Evolutionary conservation across 2,797 vertebrate species (phyloP), one percentile per base, ranked within the genome.

Genomic region (Poecilia wingei): DNA sequence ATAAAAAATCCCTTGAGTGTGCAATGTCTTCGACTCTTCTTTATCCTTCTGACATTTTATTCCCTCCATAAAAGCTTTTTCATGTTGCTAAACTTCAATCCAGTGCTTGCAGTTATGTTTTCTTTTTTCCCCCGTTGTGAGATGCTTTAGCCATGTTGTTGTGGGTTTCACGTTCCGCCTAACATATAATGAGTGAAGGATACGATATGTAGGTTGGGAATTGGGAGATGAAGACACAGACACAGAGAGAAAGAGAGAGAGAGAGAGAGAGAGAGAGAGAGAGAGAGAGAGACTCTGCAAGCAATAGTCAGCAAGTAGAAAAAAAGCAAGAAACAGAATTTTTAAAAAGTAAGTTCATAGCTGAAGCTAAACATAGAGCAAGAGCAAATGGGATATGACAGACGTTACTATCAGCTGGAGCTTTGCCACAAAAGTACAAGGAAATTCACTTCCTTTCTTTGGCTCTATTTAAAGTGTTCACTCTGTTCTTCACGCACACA

Each of bases 41-140:
- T 76, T 81, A 78, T 76, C 77, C 33, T 82, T 85, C 51, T 81
- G 77, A 87, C 77, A 81, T 85, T 82, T 28, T 20, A 61, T 70
- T 53, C 41, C 4, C 31, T 57, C 70, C 46, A 33, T 90, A 87
- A 93, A 91, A 93, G 90, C 88, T 79, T 93, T 93, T 90, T 77
- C 76, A 46, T 93, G 90, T 93, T 85, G 70, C 59, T 33, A 36
- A 79, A 80, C 22, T 28, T 87, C 59, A 41, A 76, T 51, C 61
- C 41, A n/a, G 18, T 33, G 47, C 80, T 77, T 73, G 20, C 33
- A 51, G 70, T 83, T 74, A 39, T 64, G 71, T 84, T 69, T 43
- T 43, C 57, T 77, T 53, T 72, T 64, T 46, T 39, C 69, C 51
- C 43, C n/a, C 18, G 64, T 73, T 71, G 53, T 16, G 39, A 77